Base-by-base conservation (phyloP, 2,113 vertebrate species). In the Orcinus orca region DNA sequence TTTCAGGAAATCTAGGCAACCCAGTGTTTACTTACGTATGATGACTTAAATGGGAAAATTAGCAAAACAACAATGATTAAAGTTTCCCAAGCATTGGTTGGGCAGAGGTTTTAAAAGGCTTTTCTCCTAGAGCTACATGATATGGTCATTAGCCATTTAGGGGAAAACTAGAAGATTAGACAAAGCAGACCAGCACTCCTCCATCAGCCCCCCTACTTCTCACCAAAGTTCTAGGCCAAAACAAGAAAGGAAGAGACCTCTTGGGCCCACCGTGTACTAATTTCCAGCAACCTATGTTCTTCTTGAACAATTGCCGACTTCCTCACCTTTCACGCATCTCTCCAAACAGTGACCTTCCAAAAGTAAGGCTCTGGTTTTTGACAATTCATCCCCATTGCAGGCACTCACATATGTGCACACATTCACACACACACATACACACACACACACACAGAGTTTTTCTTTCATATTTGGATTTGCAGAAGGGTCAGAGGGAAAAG, bases 401-500 rank as follows among this genome's bases (percentile, higher is more conserved):
- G 18, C 33, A 38, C 25, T 20, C 26, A 33, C 6, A 31, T 38
- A 33, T 73, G 31, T 15, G 13, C 31, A 80, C 62, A 80, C 62
- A 26, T 38, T 25, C 26, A 36, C 76, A 13, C 76, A 58, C 26
- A 41, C 17, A 31, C 53, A 58, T 29, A 53, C 3, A 60, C 9
- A 58, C 8, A 25, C n/a, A 63, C 11, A 81, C 5, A 63, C 44
- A 33, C 6, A 96, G 25, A 90, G 80, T 81, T 82, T 91, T 97
- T 95, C 67, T 95, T 96, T 97, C 95, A 97, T 96, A 97, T 98
- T 98, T 97, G 88, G 85, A 97, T 97, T 94, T 95, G n/a, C 47
- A 94, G 83, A 85, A 7, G 41, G 70, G 83, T 96, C n/a, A 83
- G 74, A 80, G 53, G 29, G 41, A 97, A 93, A 68, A 14, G 50